phyloP scores from a whole-genome alignment of 2,113 vertebrate genomes.

The Xenopus laevis region DNA sequence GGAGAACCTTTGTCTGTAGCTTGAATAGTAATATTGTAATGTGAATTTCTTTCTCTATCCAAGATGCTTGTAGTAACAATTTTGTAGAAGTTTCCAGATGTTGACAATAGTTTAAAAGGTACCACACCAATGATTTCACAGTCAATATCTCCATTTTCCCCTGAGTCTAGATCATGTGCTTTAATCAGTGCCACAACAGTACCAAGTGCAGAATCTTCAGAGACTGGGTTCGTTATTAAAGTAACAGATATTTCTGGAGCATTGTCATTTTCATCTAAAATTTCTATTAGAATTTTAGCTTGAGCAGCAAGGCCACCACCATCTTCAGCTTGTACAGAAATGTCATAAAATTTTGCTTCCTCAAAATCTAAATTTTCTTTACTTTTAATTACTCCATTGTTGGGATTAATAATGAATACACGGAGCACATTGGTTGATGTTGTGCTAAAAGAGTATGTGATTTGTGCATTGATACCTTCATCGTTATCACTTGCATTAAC shows the following conservation, averaged over 20 bases:
- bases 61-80: too few species aligned
- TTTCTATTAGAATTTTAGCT: constrained; percentile 52
- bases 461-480: constrained; percentile 59
- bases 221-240: constrained; percentile 57
- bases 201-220: constrained; percentile 57
- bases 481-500: constrained; percentile 61
- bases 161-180: constrained; percentile 66
- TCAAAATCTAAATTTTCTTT: constrained; percentile 67
- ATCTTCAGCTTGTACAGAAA: constrained; percentile 69
- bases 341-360: constrained; percentile 56
- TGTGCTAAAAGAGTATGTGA: constrained; percentile 67
- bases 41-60: too few species aligned
- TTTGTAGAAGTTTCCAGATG: too few species aligned
- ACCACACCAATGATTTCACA: too few species aligned
- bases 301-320: constrained; percentile 57
- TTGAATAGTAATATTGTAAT: too few species aligned
- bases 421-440: constrained; percentile 53
- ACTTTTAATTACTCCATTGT: constrained; percentile 61
- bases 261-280: constrained; percentile 73
- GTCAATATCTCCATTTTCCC: too few species aligned
- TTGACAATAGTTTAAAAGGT: too few species aligned
- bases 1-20: too few species aligned
- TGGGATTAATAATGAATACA: constrained; percentile 58
- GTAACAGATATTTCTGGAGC: constrained; percentile 62
- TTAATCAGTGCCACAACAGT: constrained; percentile 69